Percentiles rank a stretch among this genome's conserved stretches.
phyloP scores from a whole-genome alignment of 2,888 invertebrate species.

The Myopa testacea region DNA sequence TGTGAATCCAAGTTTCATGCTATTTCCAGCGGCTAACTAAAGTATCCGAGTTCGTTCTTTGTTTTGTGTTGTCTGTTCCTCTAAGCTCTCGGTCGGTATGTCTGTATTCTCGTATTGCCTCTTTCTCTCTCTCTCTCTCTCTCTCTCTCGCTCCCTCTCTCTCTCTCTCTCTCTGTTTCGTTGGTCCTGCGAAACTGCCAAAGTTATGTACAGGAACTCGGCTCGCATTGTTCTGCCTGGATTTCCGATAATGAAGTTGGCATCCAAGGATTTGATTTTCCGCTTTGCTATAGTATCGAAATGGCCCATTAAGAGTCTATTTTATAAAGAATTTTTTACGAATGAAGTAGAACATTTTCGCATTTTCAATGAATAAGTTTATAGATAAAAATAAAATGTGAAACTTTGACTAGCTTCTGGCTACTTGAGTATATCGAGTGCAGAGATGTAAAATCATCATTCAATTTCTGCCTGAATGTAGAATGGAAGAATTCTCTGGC shows the following conservation, averaged over 20 bases:
- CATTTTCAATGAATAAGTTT: not conserved
- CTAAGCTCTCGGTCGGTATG: not conserved
- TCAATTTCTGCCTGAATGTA: no score
- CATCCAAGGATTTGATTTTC: not conserved
- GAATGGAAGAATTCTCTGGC: no score
- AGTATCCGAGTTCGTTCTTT: conserved; percentile 1
- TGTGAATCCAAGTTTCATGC: conserved; percentile 18
- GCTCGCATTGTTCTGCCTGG: conserved; percentile 1
- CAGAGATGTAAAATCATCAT: no score
- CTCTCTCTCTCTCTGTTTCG: not conserved
- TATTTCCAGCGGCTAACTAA: conserved; percentile 10
- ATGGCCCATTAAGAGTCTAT: not conserved
- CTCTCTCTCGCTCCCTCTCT: not conserved
- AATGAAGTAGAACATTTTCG: no score
- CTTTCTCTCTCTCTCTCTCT: not conserved
- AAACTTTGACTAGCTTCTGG: not conserved
- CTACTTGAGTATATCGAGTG: no score
- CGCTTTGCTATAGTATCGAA: not conserved
- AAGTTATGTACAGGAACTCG: not conserved
- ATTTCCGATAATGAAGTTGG: conserved; percentile 19
- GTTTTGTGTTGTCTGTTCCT: conserved; percentile 4
- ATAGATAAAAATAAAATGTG: not conserved
- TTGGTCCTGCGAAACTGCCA: not conserved
- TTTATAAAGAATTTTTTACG: not conserved
- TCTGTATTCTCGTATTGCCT: not conserved